A percentile compares a stretch with the other conserved stretches of the same genome.
These are phyloP conservation scores for Pediacus dermestoides DNA, from an alignment of 2,888 invertebrate genomes.

Conservation along the genomic window DNA sequence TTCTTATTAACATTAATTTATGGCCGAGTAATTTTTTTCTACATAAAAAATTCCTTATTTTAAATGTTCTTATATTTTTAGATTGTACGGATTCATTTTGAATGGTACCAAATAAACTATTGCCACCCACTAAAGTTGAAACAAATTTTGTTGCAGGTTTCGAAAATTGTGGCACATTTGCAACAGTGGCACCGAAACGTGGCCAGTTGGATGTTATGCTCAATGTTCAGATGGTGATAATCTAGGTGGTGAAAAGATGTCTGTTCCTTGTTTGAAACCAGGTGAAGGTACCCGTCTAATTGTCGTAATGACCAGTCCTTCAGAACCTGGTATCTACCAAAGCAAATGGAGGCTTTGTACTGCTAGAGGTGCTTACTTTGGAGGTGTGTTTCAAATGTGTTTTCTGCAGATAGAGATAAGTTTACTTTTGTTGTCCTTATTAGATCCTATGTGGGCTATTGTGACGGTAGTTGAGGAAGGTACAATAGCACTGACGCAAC, in stretches of 20 bases:
- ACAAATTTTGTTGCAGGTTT: too few relatives aligned
- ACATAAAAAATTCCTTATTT: too few relatives aligned
- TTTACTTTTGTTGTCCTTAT: conserved; percentile 11
- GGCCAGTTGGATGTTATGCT: conserved; percentile 79
- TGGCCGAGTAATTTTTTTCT: too few relatives aligned
- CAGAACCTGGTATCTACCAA: conserved; percentile 69
- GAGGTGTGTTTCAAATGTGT: conserved; percentile 62
- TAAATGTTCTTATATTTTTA: too few relatives aligned
- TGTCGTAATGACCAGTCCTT: conserved; percentile 78
- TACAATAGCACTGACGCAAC: conserved; percentile 76
- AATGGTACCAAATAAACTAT: too few relatives aligned
- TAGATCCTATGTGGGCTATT: conserved; percentile 79
- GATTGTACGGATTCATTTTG: too few relatives aligned
- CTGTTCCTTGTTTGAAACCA: conserved; percentile 70
- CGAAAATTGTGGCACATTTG: conserved; percentile 84
- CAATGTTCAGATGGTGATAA: conserved; percentile 68
- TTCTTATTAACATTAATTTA: too few relatives aligned
- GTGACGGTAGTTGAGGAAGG: conserved; percentile 77
- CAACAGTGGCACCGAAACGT: conserved; percentile 81
- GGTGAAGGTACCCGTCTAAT: conserved; percentile 73
- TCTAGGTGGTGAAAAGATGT: conserved; percentile 56
- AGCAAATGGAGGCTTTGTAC: conserved; percentile 90
- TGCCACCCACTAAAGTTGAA: too few relatives aligned
- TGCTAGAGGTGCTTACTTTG: conserved; percentile 84
- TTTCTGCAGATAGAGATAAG: conserved; percentile 1